A percentile compares a stretch with the other conserved stretches of the same genome.
Conservation (phyloP, 2,888 invertebrate species). For the Drosophila percnosoma region DNA sequence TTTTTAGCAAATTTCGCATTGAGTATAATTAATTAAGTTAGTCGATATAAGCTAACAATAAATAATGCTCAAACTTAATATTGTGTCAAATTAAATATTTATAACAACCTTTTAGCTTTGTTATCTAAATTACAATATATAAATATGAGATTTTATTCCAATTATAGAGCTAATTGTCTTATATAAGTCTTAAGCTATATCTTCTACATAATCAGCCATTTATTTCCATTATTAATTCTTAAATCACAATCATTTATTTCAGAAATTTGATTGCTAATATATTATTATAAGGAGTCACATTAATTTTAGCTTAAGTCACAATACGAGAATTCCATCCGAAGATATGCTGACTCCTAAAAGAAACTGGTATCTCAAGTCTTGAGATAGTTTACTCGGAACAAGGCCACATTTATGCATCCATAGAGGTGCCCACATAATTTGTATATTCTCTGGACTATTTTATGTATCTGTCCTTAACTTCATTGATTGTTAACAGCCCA, state of each 20-base stretch:
- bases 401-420: constrained; percentile 41
- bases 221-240: background rate
- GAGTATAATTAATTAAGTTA: background rate
- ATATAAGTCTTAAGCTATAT: background rate
- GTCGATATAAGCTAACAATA: background rate
- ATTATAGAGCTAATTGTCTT: background rate
- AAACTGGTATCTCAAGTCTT: constrained; percentile 15
- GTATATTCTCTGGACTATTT: constrained; percentile 42
- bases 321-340: background rate
- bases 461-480: constrained; percentile 49
- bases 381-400: constrained; percentile 33
- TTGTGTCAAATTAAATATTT: background rate
- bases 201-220: background rate
- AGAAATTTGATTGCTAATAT: background rate
- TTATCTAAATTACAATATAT: background rate
- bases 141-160: background rate
- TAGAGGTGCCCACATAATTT: constrained; percentile 43
- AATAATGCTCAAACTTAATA: background rate
- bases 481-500: constrained; percentile 67
- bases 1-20: background rate
- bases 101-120: background rate
- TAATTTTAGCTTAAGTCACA: background rate
- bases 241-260: background rate
- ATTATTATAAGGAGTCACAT: background rate
- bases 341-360: constrained; percentile 11